Base-by-base conservation (phyloP, 2,888 invertebrate genomes). In the Actias luna region DNA sequence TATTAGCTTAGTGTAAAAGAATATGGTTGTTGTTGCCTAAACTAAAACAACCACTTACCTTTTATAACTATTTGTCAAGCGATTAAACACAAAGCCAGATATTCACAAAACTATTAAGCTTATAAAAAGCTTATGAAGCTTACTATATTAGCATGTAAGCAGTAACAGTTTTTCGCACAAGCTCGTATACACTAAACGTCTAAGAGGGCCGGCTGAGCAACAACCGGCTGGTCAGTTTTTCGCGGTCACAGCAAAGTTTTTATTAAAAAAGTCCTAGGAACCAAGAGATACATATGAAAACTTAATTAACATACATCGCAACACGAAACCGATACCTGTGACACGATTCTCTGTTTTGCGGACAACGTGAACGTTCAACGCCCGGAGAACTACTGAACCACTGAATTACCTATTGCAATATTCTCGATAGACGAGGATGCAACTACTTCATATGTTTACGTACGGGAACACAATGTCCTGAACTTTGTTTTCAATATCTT, bases 131-230 rank as follows among this genome's bases (percentile, higher is more conserved):
- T n/a, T n/a, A n/a, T n/a, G n/a, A n/a, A n/a, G n/a, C n/a, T n/a
- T 50, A 3, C 22, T 50, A 25, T 50, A 50, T 27, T 27, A 25
- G 50, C 52, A 27, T 27, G n/a, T 10, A 22, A 52, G 52, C 14
- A 52, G 52, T 27, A 52, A 52, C 52, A 52, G 52, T 52, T 52
- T 52, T 52, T 52, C 14, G 16, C 52, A 52, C 52, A 52, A 52
- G 25, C 52, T 25, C 25, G 18, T 42, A n/a, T n/a, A 52, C 27
- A 25, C 50, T 25, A 16, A 27, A 25, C 14, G 25, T 52, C 27
- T 3, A 14, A 52, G 25, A 25, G 5, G 25, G 2, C 5, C 52
- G 18, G 5, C 27, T 52, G 25, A 27, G 14, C 12, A 12, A 52
- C 25, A 25, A n/a, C 22, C 52, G 52, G 14, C 2, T 8, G 10